Evolutionary conservation across 2,113 vertebrate genomes (phyloP).

Genomic region (Oncorhynchus clarkii): DNA sequence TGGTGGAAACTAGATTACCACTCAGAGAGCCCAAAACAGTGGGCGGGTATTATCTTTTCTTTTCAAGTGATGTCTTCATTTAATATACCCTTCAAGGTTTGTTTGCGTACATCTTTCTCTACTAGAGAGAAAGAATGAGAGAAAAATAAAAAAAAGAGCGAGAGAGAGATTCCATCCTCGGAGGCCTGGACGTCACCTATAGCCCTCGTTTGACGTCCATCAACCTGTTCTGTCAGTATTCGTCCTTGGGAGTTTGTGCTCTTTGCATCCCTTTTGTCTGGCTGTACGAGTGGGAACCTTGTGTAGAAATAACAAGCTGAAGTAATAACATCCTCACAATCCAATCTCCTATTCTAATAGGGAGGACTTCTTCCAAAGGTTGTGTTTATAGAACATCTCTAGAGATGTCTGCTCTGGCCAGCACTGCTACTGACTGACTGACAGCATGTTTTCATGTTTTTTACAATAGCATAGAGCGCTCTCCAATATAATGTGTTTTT

Average conservation of each 20-base stretch:
- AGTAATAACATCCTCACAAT: constrained; percentile 48
- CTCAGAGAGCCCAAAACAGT: too few relatives aligned
- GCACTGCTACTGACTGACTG: constrained; percentile 18
- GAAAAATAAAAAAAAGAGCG: background rate
- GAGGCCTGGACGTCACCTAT: too few relatives aligned
- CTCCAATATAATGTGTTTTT: constrained; percentile 11
- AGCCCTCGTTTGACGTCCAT: background rate
- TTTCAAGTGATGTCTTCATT: too few relatives aligned
- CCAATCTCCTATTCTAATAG: constrained; percentile 53
- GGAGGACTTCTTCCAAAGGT: constrained; percentile 30
- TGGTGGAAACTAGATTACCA: too few relatives aligned
- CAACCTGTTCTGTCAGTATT: background rate
- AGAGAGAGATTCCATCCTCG: background rate
- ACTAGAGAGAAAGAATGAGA: too few relatives aligned
- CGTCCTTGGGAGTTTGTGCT: background rate
- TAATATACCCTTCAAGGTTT: too few relatives aligned
- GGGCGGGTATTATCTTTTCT: too few relatives aligned
- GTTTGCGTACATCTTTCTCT: too few relatives aligned
- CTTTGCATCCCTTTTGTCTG: constrained; percentile 9
- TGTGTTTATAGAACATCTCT: constrained; percentile 37
- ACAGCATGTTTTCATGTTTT: background rate
- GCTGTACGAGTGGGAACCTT: constrained; percentile 26
- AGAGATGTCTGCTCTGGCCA: constrained; percentile 6
- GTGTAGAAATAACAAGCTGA: constrained; percentile 30
- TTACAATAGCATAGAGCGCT: background rate